A percentile compares a stretch with the other conserved stretches of the same genome.
Conservation (phyloP, 2,797 vertebrate species). For the Mareca penelope region DNA sequence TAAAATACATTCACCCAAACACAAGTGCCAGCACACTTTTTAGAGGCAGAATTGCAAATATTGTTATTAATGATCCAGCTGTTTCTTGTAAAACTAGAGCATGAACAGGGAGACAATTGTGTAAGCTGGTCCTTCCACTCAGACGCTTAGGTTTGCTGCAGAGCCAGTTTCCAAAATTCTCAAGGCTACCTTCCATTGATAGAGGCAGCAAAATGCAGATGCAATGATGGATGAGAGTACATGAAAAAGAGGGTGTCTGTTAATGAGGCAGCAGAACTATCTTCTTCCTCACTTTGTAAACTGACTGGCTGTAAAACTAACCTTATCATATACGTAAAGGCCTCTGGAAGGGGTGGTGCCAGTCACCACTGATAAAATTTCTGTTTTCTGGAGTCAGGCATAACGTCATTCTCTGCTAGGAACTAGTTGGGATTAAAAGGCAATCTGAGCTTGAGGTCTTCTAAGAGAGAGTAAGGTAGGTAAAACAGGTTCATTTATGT, state of each 20-base stretch:
- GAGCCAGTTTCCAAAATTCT: not conserved
- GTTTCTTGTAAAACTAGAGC: not conserved
- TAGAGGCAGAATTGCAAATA: not conserved
- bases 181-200: not conserved
- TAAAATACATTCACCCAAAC: not conserved
- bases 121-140: not conserved
- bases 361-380: not conserved
- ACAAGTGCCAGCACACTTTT: not conserved
- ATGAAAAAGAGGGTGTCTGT: not conserved
- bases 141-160: not conserved
- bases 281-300: not conserved
- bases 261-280: not conserved
- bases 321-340: not conserved
- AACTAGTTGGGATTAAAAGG: not conserved
- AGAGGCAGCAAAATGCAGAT: not conserved
- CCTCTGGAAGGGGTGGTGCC: not conserved
- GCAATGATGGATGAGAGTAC: not conserved
- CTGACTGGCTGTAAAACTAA: not conserved
- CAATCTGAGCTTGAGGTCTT: not conserved
- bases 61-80: not conserved
- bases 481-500: not conserved
- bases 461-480: not conserved
- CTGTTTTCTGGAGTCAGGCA: not conserved
- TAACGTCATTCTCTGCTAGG: not conserved
- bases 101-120: not conserved